These are phyloP conservation scores for Dinocampus coccinellae DNA, from an alignment of 2,888 invertebrate genomes.

Conservation along the genomic window DNA sequence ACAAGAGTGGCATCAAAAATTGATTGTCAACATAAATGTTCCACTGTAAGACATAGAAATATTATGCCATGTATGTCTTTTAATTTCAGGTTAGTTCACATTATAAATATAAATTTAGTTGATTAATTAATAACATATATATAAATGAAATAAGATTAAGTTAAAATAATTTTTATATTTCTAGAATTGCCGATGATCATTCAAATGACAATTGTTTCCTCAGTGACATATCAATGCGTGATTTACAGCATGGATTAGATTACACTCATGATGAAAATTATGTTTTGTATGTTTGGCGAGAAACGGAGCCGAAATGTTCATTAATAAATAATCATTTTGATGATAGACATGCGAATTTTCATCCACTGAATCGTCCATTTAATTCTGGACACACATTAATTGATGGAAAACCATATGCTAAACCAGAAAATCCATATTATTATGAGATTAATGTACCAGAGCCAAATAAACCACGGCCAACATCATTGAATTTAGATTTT, in stretches of 20 bases:
- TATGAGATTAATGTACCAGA: constrained; percentile 17
- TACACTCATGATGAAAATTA: constrained; percentile 79
- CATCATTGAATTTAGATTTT: background rate
- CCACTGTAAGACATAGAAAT: constrained; percentile 70
- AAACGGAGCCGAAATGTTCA: constrained; percentile 79
- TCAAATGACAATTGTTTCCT: constrained; percentile 78
- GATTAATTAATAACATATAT: no score
- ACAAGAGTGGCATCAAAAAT: constrained; percentile 79
- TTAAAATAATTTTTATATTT: background rate
- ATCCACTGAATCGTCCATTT: constrained; percentile 37
- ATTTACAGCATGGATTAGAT: constrained; percentile 80
- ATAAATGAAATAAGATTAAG: no score
- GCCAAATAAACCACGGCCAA: constrained; percentile 4
- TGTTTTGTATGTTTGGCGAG: constrained; percentile 84
- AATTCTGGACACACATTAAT: background rate
- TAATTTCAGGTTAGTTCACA: constrained; percentile 75
- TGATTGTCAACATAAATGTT: constrained; percentile 73
- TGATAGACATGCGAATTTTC: constrained; percentile 42
- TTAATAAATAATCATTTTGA: constrained; percentile 15
- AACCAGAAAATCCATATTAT: constrained; percentile 31
- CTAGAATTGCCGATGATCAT: constrained; percentile 42
- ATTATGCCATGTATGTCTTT: constrained; percentile 82
- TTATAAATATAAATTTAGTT: background rate
- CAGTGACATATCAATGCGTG: constrained; percentile 83
- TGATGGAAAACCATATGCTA: constrained; percentile 10